Conservation (phyloP, 2,888 invertebrate genomes). For the Eupithecia abbreviata region DNA sequence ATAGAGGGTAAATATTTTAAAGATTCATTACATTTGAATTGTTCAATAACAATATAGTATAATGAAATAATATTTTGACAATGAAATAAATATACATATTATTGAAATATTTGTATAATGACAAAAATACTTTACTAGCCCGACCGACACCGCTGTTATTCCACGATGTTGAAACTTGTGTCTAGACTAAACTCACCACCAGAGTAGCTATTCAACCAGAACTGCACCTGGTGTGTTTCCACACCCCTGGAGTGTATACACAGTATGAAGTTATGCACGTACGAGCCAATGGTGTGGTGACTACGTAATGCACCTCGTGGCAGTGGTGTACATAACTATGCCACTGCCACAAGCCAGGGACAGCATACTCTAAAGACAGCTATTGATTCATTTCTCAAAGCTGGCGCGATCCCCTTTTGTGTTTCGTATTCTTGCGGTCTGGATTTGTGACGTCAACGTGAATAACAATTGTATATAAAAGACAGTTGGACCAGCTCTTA, state of each 20-base stretch:
- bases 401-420: no score
- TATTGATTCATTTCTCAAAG: no score
- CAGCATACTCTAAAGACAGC: not conserved
- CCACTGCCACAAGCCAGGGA: no score
- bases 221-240: not conserved
- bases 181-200: not conserved
- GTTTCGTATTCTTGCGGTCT: no score
- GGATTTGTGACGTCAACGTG: no score
- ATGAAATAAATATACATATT: no score
- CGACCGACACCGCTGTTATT: not conserved
- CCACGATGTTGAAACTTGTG: not conserved
- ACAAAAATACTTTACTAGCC: not conserved
- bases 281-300: not conserved
- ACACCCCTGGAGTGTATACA: not conserved
- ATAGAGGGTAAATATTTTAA: not conserved
- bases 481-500: no score
- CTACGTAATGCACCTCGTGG: not conserved
- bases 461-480: no score
- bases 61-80: no score
- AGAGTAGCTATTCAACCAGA: not conserved
- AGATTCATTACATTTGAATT: not conserved
- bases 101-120: no score
- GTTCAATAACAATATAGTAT: not conserved
- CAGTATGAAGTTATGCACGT: not conserved
- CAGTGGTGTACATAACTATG: no score